Evolutionary conservation across 2,113 vertebrate species (phyloP).

Genomic region (Carettochelys insculpta): DNA sequence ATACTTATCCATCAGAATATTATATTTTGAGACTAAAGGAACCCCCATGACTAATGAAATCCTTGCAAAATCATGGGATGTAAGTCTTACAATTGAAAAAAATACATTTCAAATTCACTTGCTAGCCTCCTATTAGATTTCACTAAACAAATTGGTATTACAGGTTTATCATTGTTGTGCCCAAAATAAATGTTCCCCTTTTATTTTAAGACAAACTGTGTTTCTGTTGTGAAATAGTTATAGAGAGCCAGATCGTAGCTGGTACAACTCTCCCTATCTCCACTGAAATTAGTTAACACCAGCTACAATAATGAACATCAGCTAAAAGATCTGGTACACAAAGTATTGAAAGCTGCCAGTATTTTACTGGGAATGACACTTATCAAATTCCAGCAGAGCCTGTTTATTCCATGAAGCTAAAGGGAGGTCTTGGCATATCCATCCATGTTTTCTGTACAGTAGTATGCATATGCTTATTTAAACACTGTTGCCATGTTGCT

Average conservation of each 20-base stretch:
- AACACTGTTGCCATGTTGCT: background rate
- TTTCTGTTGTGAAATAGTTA: background rate
- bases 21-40: constrained; percentile 50
- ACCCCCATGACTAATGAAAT: constrained; percentile 29
- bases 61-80: constrained; percentile 36
- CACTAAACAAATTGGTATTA: background rate
- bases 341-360: background rate
- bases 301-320: background rate
- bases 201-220: background rate
- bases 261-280: background rate
- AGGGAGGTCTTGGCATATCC: background rate
- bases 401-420: background rate
- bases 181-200: fast-evolving
- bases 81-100: constrained; percentile 17
- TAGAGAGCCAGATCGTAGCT: background rate
- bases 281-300: background rate
- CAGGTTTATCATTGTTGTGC: background rate
- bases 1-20: background rate
- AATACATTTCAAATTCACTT: background rate
- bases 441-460: fast-evolving
- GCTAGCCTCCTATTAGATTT: background rate
- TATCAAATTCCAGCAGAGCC: fast-evolving
- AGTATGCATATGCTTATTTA: background rate
- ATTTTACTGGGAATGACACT: background rate
- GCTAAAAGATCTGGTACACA: background rate